These are phyloP conservation scores for Mionectes olivaceus DNA, from an alignment of 2,797 vertebrate species.

Conservation along the genomic window DNA sequence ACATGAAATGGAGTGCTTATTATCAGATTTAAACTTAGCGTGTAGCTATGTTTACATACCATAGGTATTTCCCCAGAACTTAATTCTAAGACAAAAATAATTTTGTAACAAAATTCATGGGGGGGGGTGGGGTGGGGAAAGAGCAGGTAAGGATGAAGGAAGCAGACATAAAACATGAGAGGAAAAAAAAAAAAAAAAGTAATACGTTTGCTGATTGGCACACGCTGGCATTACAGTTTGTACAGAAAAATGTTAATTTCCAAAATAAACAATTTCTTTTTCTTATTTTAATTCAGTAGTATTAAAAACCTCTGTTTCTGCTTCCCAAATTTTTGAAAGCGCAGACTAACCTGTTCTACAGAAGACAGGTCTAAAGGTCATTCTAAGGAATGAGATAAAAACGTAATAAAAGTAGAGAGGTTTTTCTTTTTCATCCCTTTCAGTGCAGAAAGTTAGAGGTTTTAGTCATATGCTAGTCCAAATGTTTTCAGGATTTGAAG, in stretches of 20 bases:
- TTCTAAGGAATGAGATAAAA: neutral
- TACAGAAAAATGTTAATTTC: neutral
- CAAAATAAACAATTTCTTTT: neutral
- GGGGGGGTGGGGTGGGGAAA: too few relatives aligned
- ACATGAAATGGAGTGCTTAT: neutral
- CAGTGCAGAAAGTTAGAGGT: neutral
- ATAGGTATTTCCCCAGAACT: neutral
- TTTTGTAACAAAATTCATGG: neutral
- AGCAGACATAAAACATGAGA: neutral
- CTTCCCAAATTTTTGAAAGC: neutral
- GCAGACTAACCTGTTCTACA: neutral
- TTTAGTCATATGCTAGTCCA: neutral
- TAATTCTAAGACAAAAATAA: neutral
- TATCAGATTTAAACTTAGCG: accelerated
- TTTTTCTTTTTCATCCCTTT: neutral
- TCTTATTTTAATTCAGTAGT: neutral
- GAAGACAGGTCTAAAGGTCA: neutral
- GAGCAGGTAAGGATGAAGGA: neutral
- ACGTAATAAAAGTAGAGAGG: neutral
- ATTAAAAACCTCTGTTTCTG: neutral
- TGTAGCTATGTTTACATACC: neutral
- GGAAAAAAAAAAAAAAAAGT: neutral
- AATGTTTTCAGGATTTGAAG: neutral
- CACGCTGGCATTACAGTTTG: neutral
- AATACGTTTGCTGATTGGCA: neutral